Conservation (phyloP, 1,140 invertebrate genomes). For the Musca domestica region DNA sequence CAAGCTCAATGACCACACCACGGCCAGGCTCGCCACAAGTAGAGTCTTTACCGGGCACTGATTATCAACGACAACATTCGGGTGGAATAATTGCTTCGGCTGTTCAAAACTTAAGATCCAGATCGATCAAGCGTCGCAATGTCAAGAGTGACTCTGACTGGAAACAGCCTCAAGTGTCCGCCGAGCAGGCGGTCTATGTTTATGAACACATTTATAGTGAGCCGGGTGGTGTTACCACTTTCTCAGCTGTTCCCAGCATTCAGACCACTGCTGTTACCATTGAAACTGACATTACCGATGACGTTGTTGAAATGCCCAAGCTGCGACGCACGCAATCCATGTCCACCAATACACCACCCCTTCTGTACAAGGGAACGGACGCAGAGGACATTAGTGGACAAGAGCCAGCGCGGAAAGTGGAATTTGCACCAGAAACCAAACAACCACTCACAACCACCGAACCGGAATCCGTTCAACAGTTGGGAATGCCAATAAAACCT, state of each 20-base stretch:
- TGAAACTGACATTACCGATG: conserved; percentile 23
- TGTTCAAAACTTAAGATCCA: conserved; percentile 46
- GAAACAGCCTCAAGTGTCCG: not conserved
- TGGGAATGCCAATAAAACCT: conserved; percentile 39
- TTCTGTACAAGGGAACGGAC: conserved; percentile 25
- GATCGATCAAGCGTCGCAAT: conserved; percentile 43
- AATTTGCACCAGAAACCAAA: not conserved
- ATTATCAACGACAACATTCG: conserved; percentile 8
- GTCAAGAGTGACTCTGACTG: not conserved
- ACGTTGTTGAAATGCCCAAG: not conserved
- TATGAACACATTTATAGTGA: conserved; percentile 46
- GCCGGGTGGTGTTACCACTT: conserved; percentile 19
- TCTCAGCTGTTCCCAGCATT: not conserved
- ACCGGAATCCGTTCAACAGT: not conserved
- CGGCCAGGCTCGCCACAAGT: conserved; percentile 29
- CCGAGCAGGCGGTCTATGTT: not conserved
- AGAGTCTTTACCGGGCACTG: conserved; percentile 28
- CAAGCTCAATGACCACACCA: conserved; percentile 34
- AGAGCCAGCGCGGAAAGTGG: not conserved
- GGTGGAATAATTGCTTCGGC: conserved; percentile 48
- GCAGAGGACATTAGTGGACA: not conserved
- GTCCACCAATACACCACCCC: conserved; percentile 47
- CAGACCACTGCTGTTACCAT: conserved; percentile 6
- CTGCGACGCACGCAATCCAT: conserved; percentile 34
- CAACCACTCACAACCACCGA: not conserved